phyloP scores from a whole-genome alignment of 1,140 invertebrate genomes.

The Pteromalus puparum region DNA sequence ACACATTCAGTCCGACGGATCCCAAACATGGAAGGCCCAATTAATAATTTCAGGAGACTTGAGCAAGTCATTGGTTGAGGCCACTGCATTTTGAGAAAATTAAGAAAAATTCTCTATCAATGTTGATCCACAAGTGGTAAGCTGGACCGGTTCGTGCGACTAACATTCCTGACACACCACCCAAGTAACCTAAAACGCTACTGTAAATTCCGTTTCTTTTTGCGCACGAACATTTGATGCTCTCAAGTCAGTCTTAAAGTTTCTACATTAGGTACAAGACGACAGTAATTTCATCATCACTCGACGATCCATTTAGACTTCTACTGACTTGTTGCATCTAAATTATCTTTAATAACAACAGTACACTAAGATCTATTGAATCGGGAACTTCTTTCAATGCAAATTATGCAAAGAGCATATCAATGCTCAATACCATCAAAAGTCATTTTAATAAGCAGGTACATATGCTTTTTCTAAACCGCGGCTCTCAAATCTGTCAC shows the following conservation, averaged over 20 bases:
- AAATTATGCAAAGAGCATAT: slow-evolving; percentile 98
- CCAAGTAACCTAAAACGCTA: slow-evolving; percentile 97
- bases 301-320: slow-evolving; percentile 97
- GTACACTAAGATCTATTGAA: slow-evolving; percentile 87
- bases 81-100: slow-evolving; percentile 99
- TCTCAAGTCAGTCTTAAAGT: slow-evolving; percentile 92
- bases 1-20: slow-evolving; percentile 96
- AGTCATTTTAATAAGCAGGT: slow-evolving; percentile 99
- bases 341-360: slow-evolving; percentile 94
- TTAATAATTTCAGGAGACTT: slow-evolving; percentile 93
- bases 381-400: slow-evolving; percentile 93
- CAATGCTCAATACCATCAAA: slow-evolving; percentile 99
- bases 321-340: slow-evolving; percentile 98
- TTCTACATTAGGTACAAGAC: slow-evolving; percentile 95
- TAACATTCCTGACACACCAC: slow-evolving; percentile 99
- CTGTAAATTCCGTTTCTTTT: slow-evolving; percentile 99
- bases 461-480: slow-evolving; percentile 99
- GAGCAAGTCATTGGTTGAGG: slow-evolving; percentile 96
- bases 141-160: slow-evolving; percentile 98
- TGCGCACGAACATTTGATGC: slow-evolving; percentile 99
- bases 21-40: slow-evolving; percentile 96
- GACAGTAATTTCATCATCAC: slow-evolving; percentile 98
- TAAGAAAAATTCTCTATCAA: slow-evolving; percentile 98
- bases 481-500: slow-evolving; percentile 90
- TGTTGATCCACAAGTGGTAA: slow-evolving; percentile 94